Conservation (phyloP, 2,888 invertebrate genomes). For the Acrobasis consociella region DNA sequence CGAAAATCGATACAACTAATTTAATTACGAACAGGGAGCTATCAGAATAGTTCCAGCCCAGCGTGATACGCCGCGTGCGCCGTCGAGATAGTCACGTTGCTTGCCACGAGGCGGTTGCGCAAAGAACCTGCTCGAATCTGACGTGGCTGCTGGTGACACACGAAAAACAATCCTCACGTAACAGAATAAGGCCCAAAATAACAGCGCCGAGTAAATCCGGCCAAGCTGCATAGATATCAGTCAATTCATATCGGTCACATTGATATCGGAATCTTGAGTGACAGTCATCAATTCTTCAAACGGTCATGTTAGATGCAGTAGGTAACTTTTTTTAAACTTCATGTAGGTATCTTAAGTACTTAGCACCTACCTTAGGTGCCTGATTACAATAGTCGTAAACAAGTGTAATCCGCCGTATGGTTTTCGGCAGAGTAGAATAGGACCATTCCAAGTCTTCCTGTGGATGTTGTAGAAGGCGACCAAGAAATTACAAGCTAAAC, state of each 20-base stretch:
- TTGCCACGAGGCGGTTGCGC: constrained; percentile 26
- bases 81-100: constrained; percentile 37
- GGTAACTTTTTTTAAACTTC: too few relatives aligned
- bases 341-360: too few relatives aligned
- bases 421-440: too few relatives aligned
- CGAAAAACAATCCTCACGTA: constrained; percentile 9
- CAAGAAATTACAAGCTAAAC: too few relatives aligned
- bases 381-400: too few relatives aligned
- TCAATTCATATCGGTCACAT: constrained; percentile 18
- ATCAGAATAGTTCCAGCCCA: constrained; percentile 18
- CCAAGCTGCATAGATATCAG: background rate
- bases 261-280: constrained; percentile 14
- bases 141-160: constrained; percentile 14
- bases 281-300: background rate
- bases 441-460: too few relatives aligned
- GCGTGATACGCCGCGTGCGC: constrained; percentile 24
- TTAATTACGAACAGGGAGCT: constrained; percentile 7
- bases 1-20: constrained; percentile 7
- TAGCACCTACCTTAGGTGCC: too few relatives aligned
- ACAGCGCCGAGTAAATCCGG: background rate
- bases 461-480: too few relatives aligned
- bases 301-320: background rate
- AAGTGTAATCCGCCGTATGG: too few relatives aligned
- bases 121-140: constrained; percentile 22
- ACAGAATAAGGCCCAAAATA: constrained; percentile 9